Conservation (phyloP, 2,113 vertebrate species). For the Chauna torquata region DNA sequence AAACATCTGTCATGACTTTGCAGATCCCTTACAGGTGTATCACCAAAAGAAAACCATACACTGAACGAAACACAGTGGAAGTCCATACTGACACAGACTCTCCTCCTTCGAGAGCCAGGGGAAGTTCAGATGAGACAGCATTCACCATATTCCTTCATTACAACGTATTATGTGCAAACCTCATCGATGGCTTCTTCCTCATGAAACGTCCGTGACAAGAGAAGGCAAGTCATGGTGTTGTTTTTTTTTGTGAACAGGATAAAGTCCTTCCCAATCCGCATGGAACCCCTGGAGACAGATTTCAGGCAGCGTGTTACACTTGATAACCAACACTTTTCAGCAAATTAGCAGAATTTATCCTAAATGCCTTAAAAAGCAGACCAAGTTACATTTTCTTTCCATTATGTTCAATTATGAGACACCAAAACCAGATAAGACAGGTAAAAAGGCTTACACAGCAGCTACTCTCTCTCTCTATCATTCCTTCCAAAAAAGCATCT, state of each 20-base stretch:
- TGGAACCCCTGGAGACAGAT: constrained; percentile 87
- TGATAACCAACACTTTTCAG: neutral
- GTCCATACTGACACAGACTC: neutral
- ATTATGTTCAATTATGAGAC: neutral
- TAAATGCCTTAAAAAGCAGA: neutral
- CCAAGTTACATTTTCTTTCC: neutral
- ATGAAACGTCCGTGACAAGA: constrained; percentile 95
- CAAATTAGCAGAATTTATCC: neutral
- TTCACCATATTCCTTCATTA: neutral
- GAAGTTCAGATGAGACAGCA: neutral
- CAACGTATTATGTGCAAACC: constrained; percentile 76
- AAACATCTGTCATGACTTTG: neutral
- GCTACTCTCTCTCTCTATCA: neutral
- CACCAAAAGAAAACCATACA: neutral
- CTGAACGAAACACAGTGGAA: neutral
- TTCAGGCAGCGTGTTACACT: neutral
- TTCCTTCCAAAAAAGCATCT: neutral
- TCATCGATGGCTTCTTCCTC: constrained; percentile 98
- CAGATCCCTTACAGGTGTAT: neutral
- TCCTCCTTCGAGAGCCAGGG: neutral
- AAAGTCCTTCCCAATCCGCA: constrained; percentile 98
- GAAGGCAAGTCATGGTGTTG: constrained; percentile 89
- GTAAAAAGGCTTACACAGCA: neutral
- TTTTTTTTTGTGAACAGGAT: constrained; percentile 97
- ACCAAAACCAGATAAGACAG: neutral